Percentiles rank a stretch among this genome's conserved stretches.
Conservation (phyloP, 2,888 invertebrate species). For the Frankliniella fusca region DNA sequence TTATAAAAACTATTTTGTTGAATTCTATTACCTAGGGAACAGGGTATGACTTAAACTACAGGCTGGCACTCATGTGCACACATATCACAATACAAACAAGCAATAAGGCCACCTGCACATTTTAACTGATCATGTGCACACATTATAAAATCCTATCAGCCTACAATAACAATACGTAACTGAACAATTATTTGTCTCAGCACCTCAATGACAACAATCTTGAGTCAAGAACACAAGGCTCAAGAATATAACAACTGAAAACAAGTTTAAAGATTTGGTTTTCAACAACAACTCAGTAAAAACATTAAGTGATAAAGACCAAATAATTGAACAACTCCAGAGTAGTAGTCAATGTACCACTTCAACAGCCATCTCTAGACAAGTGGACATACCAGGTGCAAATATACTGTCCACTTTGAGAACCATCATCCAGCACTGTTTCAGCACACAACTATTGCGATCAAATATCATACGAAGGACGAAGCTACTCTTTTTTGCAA, state of each 20-base stretch:
- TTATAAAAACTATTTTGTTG: constrained; percentile 25
- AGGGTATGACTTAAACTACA: constrained; percentile 11
- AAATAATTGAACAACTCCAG: constrained; percentile 6
- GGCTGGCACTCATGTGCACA: constrained; percentile 21
- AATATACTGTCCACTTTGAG: background rate
- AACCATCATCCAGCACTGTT: background rate
- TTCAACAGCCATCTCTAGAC: background rate
- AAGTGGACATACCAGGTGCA: background rate
- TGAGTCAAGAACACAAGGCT: background rate
- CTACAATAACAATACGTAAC: constrained; percentile 14
- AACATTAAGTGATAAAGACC: background rate
- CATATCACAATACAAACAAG: constrained; percentile 26
- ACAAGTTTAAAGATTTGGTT: constrained; percentile 1
- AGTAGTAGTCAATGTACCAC: background rate
- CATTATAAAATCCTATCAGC: constrained; percentile 12
- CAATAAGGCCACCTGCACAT: constrained; percentile 24
- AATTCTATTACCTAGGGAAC: constrained; percentile 20
- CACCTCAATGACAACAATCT: constrained; percentile 20
- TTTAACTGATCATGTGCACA: constrained; percentile 21
- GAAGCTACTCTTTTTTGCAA: background rate
- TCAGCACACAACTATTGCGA: background rate
- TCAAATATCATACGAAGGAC: background rate
- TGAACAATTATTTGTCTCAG: constrained; percentile 25
- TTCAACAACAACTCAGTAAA: background rate
- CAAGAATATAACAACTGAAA: background rate